These are phyloP conservation scores for Adelognathus sp. DNA, from an alignment of 2,888 invertebrate genomes.

Conservation along the genomic window DNA sequence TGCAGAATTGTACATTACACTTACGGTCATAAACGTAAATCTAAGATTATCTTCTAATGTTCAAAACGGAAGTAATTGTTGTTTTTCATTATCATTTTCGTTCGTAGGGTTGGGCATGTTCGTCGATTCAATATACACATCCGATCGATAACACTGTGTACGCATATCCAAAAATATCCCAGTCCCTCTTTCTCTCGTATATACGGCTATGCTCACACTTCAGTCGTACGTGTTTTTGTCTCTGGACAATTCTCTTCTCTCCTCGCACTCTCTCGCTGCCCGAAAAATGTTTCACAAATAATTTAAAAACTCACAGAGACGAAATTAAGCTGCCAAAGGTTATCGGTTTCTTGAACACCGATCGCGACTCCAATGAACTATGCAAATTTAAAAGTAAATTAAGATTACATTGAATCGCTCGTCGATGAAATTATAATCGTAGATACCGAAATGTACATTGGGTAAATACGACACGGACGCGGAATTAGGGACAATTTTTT, in stretches of 20 bases:
- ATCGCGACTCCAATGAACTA: background rate
- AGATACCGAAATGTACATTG: background rate
- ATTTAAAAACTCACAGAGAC: background rate
- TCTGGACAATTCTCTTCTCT: background rate
- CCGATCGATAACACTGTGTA: constrained; percentile 63
- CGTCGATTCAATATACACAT: constrained; percentile 48
- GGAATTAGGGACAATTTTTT: background rate
- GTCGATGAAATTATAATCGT: background rate
- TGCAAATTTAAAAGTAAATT: background rate
- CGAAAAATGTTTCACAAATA: background rate
- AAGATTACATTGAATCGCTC: background rate
- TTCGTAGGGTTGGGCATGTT: constrained; percentile 9
- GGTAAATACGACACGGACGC: too few relatives aligned
- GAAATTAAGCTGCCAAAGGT: background rate
- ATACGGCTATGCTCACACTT: constrained; percentile 48
- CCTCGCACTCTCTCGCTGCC: background rate
- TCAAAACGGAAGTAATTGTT: constrained; percentile 64
- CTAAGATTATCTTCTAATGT: constrained; percentile 71
- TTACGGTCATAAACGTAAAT: constrained; percentile 69
- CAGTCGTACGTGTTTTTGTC: background rate
- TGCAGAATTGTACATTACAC: constrained; percentile 77
- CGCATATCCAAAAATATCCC: constrained; percentile 72
- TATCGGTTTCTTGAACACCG: background rate
- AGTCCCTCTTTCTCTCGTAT: constrained; percentile 62
- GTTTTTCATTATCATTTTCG: too few relatives aligned